Conservation (phyloP, 2,797 vertebrate species). For the Myoxocephalus aenaeus region DNA sequence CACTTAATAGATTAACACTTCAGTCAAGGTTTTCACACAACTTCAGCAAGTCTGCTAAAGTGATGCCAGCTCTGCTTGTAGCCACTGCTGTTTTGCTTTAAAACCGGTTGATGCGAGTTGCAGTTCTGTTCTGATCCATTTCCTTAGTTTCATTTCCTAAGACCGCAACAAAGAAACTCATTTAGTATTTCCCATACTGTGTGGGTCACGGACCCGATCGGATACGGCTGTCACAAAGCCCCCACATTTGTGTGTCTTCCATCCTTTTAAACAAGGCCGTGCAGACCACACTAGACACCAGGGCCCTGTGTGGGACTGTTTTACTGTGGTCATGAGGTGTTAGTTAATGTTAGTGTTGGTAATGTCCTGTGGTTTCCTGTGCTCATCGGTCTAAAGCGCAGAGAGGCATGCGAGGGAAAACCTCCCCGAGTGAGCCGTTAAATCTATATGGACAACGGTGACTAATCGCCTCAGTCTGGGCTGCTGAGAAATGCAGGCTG, state of each 20-base stretch:
- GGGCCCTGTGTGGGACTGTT: neutral
- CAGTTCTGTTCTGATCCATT: neutral
- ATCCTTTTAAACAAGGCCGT: neutral
- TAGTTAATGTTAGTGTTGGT: neutral
- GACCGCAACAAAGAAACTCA: neutral
- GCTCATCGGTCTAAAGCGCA: neutral
- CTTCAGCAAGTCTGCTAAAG: neutral
- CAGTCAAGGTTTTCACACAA: neutral
- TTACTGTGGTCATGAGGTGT: neutral
- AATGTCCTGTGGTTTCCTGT: conserved; percentile 17
- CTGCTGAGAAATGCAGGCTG: conserved; percentile 50
- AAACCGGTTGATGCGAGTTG: neutral
- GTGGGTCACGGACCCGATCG: neutral
- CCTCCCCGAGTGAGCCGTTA: conserved; percentile 12
- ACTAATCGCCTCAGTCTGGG: conserved; percentile 49
- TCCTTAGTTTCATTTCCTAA: neutral
- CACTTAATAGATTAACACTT: neutral
- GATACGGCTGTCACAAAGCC: neutral
- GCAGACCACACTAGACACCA: neutral
- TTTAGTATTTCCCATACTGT: neutral
- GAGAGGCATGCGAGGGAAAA: conserved; percentile 1
- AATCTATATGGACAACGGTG: conserved; percentile 27
- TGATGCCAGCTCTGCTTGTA: neutral
- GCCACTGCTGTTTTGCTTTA: neutral
- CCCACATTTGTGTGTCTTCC: neutral